phyloP scores from a whole-genome alignment of 2,888 invertebrate species.

The Ryuthela nishihirai region DNA sequence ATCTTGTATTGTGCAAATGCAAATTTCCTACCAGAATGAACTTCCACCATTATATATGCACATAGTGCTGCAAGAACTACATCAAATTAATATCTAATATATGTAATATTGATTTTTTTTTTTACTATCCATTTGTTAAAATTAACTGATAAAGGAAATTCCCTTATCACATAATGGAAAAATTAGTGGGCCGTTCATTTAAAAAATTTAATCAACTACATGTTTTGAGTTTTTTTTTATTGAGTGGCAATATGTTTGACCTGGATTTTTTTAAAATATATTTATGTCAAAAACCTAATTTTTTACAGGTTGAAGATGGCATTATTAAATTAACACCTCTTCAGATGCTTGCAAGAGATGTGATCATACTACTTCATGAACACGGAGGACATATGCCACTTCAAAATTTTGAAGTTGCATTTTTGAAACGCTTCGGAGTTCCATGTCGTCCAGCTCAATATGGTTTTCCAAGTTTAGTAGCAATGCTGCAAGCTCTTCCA shows the following conservation, averaged over 20 bases:
- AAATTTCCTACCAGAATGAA: too few species aligned
- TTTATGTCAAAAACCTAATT: not conserved
- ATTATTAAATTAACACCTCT: conserved; percentile 52
- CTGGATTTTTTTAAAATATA: not conserved
- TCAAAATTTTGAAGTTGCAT: conserved; percentile 45
- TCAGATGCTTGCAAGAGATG: conserved; percentile 57
- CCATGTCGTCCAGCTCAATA: conserved; percentile 56
- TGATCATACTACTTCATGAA: conserved; percentile 56
- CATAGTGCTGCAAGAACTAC: too few species aligned
- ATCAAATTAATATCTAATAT: too few species aligned
- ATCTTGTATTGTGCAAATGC: too few species aligned
- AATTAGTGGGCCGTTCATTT: too few species aligned
- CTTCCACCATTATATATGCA: too few species aligned
- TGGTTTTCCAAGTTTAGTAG: conserved; percentile 56
- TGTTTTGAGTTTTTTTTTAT: too few species aligned
- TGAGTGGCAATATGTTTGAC: not conserved
- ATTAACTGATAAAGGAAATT: too few species aligned
- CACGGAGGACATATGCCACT: conserved; percentile 54
- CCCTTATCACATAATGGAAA: too few species aligned
- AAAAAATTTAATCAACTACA: too few species aligned
- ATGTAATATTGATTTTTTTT: too few species aligned
- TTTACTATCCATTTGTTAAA: too few species aligned
- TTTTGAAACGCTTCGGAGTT: conserved; percentile 50
- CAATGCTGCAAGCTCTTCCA: conserved; percentile 57
- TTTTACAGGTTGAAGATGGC: conserved; percentile 47